Percentiles rank a stretch among this genome's conserved stretches.
Conservation (phyloP, 2,113 vertebrate species). For the Cisticola juncidis region DNA sequence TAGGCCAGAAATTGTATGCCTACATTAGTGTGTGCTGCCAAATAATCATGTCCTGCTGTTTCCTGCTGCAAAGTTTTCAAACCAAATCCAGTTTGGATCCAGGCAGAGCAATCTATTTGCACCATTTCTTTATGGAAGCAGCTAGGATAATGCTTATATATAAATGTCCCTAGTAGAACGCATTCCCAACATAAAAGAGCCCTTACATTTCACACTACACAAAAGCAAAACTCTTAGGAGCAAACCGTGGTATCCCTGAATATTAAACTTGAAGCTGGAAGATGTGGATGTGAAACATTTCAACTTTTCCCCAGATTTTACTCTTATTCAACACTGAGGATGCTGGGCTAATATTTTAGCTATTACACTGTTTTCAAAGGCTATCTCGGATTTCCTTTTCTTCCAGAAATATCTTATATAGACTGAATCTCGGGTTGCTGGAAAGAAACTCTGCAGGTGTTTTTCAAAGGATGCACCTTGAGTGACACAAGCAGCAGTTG, state of each 20-base stretch:
- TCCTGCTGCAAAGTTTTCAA: not conserved
- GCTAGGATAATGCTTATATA: not conserved
- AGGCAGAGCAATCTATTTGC: not conserved
- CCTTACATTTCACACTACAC: not conserved
- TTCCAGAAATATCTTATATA: not conserved
- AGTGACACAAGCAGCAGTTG: not conserved
- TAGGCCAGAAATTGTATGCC: not conserved
- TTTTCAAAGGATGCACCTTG: not conserved
- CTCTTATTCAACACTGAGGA: accelerated
- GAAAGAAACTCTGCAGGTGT: not conserved
- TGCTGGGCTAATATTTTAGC: not conserved
- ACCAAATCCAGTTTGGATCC: not conserved
- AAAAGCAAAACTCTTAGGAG: not conserved
- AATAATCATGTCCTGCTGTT: not conserved
- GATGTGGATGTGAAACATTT: not conserved
- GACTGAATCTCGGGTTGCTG: not conserved
- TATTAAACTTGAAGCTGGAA: not conserved
- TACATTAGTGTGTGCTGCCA: not conserved
- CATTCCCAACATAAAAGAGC: not conserved
- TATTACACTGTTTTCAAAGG: not conserved
- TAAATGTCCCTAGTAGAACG: not conserved
- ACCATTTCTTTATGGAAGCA: not conserved
- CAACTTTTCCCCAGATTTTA: not conserved
- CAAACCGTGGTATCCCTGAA: accelerated
- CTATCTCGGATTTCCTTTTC: not conserved